phyloP scores from a whole-genome alignment of 2,888 invertebrate genomes.

The Myopa testacea region DNA sequence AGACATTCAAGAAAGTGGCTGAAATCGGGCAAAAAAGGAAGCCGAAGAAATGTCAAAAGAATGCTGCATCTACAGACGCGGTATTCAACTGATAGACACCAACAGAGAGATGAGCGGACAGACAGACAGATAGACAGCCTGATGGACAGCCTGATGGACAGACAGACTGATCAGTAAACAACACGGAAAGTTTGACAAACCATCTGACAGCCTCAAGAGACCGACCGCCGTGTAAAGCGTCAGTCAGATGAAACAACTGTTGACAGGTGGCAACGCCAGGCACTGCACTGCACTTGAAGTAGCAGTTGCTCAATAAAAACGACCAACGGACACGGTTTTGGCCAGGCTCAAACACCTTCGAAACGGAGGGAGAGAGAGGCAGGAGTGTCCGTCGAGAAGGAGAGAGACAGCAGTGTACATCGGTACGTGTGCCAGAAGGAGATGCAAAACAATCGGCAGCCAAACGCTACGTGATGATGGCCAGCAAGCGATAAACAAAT shows the following conservation, averaged over 20 bases:
- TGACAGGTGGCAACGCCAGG: constrained; percentile 11
- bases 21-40: not conserved
- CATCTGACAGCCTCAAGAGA: not conserved
- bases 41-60: not conserved
- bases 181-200: too few species aligned
- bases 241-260: not conserved
- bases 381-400: not conserved
- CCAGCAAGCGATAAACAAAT: constrained; percentile 6
- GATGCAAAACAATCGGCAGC: constrained; percentile 20
- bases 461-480: constrained; percentile 25
- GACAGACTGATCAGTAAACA: too few species aligned
- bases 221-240: not conserved
- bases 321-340: too few species aligned
- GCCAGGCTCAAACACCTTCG: not conserved
- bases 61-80: not conserved
- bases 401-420: not conserved
- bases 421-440: not conserved
- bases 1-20: not conserved
- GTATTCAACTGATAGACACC: not conserved
- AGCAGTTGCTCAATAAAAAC: not conserved
- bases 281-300: not conserved
- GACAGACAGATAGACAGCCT: not conserved
- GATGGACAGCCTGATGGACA: not conserved
- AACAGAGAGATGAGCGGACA: not conserved
- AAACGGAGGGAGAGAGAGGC: not conserved